These are phyloP conservation scores for Galleria mellonella DNA, from an alignment of 1,140 invertebrate species.

Conservation along the genomic window DNA sequence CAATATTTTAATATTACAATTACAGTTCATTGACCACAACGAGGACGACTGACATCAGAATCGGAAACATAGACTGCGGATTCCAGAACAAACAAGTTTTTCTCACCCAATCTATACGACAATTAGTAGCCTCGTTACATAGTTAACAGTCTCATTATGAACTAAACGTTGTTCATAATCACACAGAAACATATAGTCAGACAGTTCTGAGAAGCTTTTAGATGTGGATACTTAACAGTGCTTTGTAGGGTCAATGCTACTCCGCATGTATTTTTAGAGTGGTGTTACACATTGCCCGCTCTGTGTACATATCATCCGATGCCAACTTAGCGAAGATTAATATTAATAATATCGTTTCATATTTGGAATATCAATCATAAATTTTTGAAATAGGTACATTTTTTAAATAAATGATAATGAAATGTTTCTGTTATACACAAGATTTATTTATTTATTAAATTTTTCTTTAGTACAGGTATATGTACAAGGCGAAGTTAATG, in stretches of 20 bases:
- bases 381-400: too few relatives aligned
- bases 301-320: conserved; percentile 1
- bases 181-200: background rate
- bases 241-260: conserved; percentile 19
- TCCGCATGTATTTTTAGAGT: conserved; percentile 11
- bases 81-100: conserved; percentile 15
- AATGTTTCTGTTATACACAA: too few relatives aligned
- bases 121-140: conserved; percentile 21
- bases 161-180: background rate
- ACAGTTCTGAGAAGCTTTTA: conserved; percentile 9
- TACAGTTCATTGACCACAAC: conserved; percentile 31
- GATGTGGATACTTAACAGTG: conserved; percentile 5
- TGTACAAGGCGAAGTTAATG: too few relatives aligned
- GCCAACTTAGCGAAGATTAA: too few relatives aligned
- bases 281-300: conserved; percentile 7
- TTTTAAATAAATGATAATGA: too few relatives aligned
- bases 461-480: too few relatives aligned
- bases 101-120: conserved; percentile 18
- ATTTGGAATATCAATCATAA: background rate
- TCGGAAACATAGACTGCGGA: conserved; percentile 6
- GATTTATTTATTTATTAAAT: too few relatives aligned
- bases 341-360: background rate
- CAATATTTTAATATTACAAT: conserved; percentile 16
- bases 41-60: conserved; percentile 32
- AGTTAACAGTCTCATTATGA: conserved; percentile 22